Evolutionary conservation across 2,888 invertebrate genomes (phyloP).

Genomic region (Phyllotreta striolata): DNA sequence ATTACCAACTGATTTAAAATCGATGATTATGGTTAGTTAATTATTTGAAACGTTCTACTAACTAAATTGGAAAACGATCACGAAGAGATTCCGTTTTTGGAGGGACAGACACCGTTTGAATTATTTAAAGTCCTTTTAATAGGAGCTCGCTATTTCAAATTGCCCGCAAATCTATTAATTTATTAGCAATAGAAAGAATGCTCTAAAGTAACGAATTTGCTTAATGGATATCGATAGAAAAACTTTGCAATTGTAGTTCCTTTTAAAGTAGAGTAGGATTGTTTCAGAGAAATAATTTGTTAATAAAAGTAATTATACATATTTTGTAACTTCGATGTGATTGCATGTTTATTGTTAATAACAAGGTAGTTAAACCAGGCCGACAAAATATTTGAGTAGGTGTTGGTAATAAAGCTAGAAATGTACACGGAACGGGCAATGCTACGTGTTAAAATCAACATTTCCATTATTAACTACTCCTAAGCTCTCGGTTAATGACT

Average conservation of each 20-base stretch:
- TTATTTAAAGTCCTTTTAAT: constrained; percentile 6
- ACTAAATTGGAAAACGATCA: constrained; percentile 34
- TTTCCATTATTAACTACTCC: constrained; percentile 38
- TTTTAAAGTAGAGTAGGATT: too few species aligned
- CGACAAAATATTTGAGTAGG: neutral
- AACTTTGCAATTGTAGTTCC: too few species aligned
- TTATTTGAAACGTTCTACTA: constrained; percentile 32
- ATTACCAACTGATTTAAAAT: constrained; percentile 39
- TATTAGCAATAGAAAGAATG: too few species aligned
- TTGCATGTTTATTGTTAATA: too few species aligned
- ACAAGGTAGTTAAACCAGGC: too few species aligned
- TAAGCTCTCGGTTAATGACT: constrained; percentile 30
- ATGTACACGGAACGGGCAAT: constrained; percentile 3
- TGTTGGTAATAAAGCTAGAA: constrained; percentile 20
- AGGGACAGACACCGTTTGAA: constrained; percentile 18
- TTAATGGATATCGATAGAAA: too few species aligned
- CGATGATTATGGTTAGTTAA: constrained; percentile 38
- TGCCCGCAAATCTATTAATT: too few species aligned
- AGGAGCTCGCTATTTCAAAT: too few species aligned
- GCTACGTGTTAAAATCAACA: constrained; percentile 40
- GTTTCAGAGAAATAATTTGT: too few species aligned
- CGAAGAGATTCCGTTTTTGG: constrained; percentile 26
- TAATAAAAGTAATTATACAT: too few species aligned
- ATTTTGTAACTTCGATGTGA: too few species aligned
- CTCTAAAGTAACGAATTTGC: too few species aligned